These are phyloP conservation scores for Ailuropoda melanoleuca DNA, from an alignment of 2,113 vertebrate genomes.

Conservation along the genomic window DNA sequence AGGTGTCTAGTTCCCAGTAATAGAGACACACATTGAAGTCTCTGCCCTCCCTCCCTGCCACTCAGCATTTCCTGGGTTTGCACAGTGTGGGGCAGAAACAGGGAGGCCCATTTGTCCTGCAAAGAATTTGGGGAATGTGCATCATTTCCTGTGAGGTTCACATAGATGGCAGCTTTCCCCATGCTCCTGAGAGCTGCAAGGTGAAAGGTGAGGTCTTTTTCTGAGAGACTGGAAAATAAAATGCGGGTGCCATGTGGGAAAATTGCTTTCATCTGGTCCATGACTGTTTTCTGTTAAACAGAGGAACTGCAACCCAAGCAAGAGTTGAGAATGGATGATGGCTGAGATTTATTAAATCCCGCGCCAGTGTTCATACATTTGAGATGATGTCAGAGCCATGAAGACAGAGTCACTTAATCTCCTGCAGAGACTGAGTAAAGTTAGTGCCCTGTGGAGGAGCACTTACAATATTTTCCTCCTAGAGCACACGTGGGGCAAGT, in stretches of 20 bases:
- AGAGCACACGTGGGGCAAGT: neutral
- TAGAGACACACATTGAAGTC: rapidly evolving
- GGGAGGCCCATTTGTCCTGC: neutral
- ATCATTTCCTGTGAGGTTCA: constrained; percentile 20
- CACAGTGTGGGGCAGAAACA: neutral
- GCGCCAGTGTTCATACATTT: constrained; percentile 42
- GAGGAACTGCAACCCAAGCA: constrained; percentile 59
- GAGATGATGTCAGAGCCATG: constrained; percentile 57
- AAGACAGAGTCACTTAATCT: constrained; percentile 61
- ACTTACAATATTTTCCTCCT: neutral
- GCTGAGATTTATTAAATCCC: constrained; percentile 42
- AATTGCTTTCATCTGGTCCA: constrained; percentile 43
- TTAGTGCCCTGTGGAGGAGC: neutral
- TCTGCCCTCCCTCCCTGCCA: neutral
- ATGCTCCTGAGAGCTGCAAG: neutral
- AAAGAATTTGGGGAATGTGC: constrained; percentile 47
- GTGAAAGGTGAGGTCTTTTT: constrained; percentile 41
- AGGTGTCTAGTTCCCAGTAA: neutral
- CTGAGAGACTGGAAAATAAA: constrained; percentile 56
- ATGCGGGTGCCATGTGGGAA: constrained; percentile 36
- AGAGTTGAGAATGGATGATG: neutral
- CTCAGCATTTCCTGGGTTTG: neutral
- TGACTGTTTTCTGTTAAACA: constrained; percentile 76
- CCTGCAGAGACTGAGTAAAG: neutral
- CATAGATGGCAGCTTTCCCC: neutral